phyloP scores from a whole-genome alignment of 2,113 vertebrate species.

The Agapornis roseicollis region DNA sequence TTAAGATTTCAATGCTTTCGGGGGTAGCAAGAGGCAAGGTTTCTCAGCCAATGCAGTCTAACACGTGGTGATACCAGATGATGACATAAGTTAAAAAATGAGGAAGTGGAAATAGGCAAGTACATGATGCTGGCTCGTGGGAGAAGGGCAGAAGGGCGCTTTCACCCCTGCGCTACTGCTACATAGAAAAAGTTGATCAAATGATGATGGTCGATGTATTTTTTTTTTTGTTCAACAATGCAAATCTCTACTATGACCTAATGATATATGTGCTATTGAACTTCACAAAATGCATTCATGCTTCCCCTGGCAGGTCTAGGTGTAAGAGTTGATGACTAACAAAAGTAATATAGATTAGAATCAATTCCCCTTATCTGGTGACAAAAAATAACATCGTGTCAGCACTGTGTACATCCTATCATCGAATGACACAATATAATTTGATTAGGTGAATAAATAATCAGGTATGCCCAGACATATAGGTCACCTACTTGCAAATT shows the following conservation, averaged over 20 bases:
- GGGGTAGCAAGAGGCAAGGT: neutral
- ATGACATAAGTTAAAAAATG: neutral
- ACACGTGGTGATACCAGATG: rapidly evolving
- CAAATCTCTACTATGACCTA: conserved; percentile 8
- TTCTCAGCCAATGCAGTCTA: neutral
- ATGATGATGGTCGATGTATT: neutral
- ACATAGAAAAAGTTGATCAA: neutral
- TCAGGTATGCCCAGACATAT: conserved; percentile 37
- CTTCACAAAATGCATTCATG: conserved; percentile 12
- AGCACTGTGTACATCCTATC: conserved; percentile 22
- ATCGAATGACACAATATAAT: conserved; percentile 18
- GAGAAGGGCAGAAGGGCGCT: neutral
- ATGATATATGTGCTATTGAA: neutral
- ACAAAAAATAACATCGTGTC: conserved; percentile 44
- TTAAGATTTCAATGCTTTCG: neutral
- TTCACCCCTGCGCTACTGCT: neutral
- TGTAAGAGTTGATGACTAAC: conserved; percentile 43
- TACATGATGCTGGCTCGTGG: neutral
- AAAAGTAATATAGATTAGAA: conserved; percentile 48
- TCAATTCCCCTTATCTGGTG: conserved; percentile 49
- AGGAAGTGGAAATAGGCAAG: neutral
- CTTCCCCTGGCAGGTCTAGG: conserved; percentile 7
- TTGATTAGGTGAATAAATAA: conserved; percentile 69
- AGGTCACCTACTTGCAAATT: conserved; percentile 63
- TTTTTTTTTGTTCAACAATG: neutral